These are phyloP conservation scores for Cephalotes varians DNA, from an alignment of 2,888 invertebrate species.

Conservation along the genomic window DNA sequence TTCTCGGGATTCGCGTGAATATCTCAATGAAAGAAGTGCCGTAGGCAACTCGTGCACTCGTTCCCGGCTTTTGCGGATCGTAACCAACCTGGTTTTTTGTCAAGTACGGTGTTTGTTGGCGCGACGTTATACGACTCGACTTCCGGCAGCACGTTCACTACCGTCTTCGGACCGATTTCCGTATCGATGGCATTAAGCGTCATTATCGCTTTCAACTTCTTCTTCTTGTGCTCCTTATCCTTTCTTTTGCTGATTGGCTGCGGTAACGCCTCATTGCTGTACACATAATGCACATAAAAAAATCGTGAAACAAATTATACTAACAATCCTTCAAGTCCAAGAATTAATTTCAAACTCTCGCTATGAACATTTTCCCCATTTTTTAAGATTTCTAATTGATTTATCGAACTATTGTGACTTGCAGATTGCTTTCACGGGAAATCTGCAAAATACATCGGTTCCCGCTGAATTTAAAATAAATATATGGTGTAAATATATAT, in stretches of 20 bases:
- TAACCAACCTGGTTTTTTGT: constrained; percentile 79
- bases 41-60: constrained; percentile 55
- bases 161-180: constrained; percentile 62
- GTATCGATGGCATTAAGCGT: constrained; percentile 57
- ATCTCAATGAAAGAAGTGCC: neutral
- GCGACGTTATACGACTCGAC: constrained; percentile 64
- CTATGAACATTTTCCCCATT: neutral
- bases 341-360: neutral
- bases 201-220: constrained; percentile 86
- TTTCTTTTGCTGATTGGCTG: constrained; percentile 87
- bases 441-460: neutral
- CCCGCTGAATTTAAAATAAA: neutral
- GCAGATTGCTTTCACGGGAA: neutral
- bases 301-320: neutral
- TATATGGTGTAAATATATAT: neutral
- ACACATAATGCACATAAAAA: constrained; percentile 49
- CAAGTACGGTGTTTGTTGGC: constrained; percentile 68
- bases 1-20: neutral
- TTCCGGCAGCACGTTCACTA: constrained; percentile 53
- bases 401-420: neutral
- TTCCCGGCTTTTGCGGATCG: constrained; percentile 52
- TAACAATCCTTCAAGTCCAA: neutral
- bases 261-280: constrained; percentile 84
- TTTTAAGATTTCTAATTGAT: neutral
- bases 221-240: constrained; percentile 89